Percentiles rank a stretch among this genome's conserved stretches.
These are phyloP conservation scores for Oncorhynchus tshawytscha DNA, from an alignment of 2,113 vertebrate genomes.

Conservation along the genomic window DNA sequence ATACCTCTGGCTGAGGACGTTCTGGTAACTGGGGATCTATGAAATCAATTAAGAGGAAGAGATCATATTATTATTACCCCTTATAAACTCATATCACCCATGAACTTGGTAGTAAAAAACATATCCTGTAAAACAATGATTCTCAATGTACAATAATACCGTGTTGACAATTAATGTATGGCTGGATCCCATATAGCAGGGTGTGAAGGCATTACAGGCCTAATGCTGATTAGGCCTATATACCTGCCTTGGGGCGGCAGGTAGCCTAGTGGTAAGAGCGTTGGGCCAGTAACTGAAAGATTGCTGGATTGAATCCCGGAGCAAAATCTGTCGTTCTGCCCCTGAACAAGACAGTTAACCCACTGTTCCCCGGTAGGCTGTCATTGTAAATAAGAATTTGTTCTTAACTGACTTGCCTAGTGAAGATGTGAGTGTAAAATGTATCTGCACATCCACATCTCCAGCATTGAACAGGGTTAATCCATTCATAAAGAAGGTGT, in stretches of 20 bases:
- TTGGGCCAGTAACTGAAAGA: too few species aligned
- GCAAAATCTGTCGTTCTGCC: too few species aligned
- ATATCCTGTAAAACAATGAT: not conserved
- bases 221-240: not conserved
- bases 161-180: not conserved
- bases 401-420: not conserved
- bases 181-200: not conserved
- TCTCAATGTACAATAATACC: not conserved
- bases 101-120: not conserved
- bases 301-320: too few species aligned
- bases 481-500: not conserved
- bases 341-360: too few species aligned
- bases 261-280: too few species aligned
- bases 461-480: constrained; percentile 28
- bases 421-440: not conserved
- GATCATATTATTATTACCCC: not conserved
- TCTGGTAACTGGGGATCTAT: not conserved
- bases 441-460: constrained; percentile 23
- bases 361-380: too few species aligned
- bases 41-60: not conserved
- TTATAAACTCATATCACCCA: not conserved
- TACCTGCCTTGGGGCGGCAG: too few species aligned
- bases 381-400: too few species aligned
- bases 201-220: not conserved
- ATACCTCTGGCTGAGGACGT: not conserved